phyloP scores from a whole-genome alignment of 2,797 vertebrate genomes.

The Meriones psammophilus region DNA sequence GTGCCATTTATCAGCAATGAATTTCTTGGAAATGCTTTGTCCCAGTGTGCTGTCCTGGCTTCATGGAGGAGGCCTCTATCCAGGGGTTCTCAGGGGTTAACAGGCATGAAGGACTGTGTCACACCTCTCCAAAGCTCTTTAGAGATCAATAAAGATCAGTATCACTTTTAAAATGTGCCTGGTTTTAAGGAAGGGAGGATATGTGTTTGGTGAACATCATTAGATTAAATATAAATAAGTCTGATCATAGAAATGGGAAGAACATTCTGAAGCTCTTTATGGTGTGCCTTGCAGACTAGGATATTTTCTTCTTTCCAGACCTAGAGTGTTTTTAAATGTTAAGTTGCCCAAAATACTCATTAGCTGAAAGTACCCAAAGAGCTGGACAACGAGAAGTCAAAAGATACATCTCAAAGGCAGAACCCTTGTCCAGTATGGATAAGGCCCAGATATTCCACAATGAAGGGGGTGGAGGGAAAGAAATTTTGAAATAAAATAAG shows the following conservation, averaged over 20 bases:
- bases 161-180: background rate
- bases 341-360: conserved; percentile 1
- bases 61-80: background rate
- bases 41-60: background rate
- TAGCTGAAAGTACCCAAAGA: background rate
- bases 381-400: background rate
- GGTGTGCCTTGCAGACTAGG: background rate
- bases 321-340: background rate
- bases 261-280: background rate
- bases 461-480: background rate
- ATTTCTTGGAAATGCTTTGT: conserved; percentile 57
- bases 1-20: background rate
- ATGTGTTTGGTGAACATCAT: background rate
- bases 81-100: background rate
- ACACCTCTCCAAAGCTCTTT: background rate
- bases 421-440: background rate
- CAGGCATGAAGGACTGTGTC: background rate
- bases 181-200: conserved; percentile 26
- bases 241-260: background rate
- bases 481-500: conserved; percentile 16
- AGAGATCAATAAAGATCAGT: background rate
- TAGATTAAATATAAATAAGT: conserved; percentile 5
- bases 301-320: background rate
- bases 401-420: background rate
- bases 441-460: background rate